Conservation (phyloP, 2,113 vertebrate species). For the Corvus hawaiiensis region DNA sequence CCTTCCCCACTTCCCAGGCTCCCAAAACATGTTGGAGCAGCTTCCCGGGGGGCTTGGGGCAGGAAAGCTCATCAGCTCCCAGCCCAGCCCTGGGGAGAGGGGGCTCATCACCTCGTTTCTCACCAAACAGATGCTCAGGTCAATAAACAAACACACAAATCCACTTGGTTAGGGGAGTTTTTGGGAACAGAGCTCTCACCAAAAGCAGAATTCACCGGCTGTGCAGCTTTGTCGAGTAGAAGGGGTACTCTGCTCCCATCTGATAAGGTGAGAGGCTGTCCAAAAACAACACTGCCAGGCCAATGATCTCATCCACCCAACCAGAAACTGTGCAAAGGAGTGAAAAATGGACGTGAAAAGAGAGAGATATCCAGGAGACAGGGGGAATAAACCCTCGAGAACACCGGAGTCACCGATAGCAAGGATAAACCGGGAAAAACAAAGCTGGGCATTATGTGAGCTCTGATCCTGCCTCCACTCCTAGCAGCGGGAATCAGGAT, state of each 20-base stretch:
- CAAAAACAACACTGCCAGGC: constrained; percentile 30
- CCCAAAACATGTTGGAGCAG: not conserved
- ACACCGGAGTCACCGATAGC: not conserved
- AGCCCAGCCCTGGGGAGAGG: not conserved
- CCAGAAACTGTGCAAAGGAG: not conserved
- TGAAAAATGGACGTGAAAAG: not conserved
- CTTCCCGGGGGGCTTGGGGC: not conserved
- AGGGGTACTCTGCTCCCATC: constrained; percentile 7
- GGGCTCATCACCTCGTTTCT: rapidly evolving
- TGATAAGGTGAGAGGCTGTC: constrained; percentile 28
- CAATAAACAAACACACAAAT: not conserved
- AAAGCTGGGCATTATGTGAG: not conserved
- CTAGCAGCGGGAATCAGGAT: not conserved
- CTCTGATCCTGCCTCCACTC: not conserved
- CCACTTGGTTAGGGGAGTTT: rapidly evolving
- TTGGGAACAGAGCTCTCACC: not conserved
- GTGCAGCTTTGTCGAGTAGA: not conserved
- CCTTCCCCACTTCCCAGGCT: not conserved
- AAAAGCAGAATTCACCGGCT: not conserved
- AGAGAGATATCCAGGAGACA: not conserved
- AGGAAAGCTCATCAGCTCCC: not conserved
- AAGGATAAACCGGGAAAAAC: not conserved
- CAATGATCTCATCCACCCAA: not conserved
- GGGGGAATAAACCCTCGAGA: not conserved
- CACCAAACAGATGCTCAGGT: not conserved